Evolutionary conservation across 2,888 invertebrate genomes (phyloP).

Genomic region (Anoplius nigerrimus): DNA sequence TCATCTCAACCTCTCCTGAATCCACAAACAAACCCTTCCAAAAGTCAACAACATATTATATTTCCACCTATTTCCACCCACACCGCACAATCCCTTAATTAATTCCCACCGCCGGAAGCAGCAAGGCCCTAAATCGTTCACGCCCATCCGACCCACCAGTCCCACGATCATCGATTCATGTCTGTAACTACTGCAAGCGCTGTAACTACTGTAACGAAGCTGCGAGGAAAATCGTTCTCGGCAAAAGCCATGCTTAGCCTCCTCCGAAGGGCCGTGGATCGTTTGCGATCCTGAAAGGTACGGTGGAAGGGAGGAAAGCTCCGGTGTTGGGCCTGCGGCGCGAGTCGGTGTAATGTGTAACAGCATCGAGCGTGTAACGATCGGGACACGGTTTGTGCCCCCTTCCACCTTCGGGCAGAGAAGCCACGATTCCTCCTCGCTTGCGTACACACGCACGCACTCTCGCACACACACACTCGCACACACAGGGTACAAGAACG

Average conservation of each 20-base stretch:
- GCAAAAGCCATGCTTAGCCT: neutral
- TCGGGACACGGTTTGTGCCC: slow-evolving; percentile 67
- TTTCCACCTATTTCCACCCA: no score
- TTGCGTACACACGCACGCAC: slow-evolving; percentile 55
- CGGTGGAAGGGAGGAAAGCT: neutral
- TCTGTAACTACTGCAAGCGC: no score
- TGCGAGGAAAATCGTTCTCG: slow-evolving; percentile 3
- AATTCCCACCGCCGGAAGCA: no score
- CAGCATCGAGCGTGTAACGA: slow-evolving; percentile 66
- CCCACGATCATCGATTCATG: no score
- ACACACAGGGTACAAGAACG: no score
- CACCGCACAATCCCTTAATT: no score
- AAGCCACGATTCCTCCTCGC: slow-evolving; percentile 59
- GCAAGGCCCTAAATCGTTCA: no score
- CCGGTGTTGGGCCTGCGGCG: neutral
- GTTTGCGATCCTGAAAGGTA: neutral
- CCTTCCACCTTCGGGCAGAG: slow-evolving; percentile 58
- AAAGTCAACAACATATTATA: no score
- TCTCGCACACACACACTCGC: slow-evolving; percentile 43
- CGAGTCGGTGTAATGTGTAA: slow-evolving; percentile 56
- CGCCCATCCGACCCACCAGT: no score
- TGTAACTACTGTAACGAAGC: neutral
- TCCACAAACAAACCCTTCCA: no score
- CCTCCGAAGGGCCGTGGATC: neutral
- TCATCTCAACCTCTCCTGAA: no score